phyloP scores from a whole-genome alignment of 2,113 vertebrate species.

The Tretioscincus oriximinensis region DNA sequence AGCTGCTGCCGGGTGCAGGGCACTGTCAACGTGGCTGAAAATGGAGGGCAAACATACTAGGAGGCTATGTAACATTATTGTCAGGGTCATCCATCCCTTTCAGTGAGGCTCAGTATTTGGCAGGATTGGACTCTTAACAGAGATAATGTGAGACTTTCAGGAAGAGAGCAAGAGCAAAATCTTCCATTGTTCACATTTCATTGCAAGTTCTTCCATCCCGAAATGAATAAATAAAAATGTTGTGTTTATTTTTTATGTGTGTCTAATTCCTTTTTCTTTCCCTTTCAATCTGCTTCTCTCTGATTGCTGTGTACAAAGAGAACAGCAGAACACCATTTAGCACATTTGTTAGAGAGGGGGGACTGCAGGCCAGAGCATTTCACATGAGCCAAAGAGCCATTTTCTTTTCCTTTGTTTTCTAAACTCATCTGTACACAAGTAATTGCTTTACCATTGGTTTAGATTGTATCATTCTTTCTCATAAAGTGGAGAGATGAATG shows the following conservation, averaged over 20 bases:
- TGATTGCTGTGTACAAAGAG: neutral
- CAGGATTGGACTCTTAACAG: neutral
- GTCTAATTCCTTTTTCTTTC: constrained; percentile 26
- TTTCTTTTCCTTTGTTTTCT: constrained; percentile 9
- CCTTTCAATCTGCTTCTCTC: constrained; percentile 6
- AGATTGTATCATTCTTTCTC: neutral
- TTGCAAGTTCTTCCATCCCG: neutral
- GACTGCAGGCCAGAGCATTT: neutral
- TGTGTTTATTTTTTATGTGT: constrained; percentile 2
- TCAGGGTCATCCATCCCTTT: fast-evolving
- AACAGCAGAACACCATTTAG: neutral
- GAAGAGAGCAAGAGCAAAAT: neutral
- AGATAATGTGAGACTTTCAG: neutral
- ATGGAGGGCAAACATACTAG: neutral
- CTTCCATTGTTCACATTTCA: neutral
- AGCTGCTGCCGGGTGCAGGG: constrained; percentile 57
- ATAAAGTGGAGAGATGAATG: neutral
- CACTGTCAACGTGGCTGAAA: constrained; percentile 45
- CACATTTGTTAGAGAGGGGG: fast-evolving
- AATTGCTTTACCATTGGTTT: constrained; percentile 6
- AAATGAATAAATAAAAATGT: neutral
- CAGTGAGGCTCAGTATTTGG: neutral
- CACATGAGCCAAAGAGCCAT: neutral
- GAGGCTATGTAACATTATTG: fast-evolving
- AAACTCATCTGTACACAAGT: neutral